Base-by-base conservation (phyloP, 2,113 vertebrate species). In the Apeltes quadracus region DNA sequence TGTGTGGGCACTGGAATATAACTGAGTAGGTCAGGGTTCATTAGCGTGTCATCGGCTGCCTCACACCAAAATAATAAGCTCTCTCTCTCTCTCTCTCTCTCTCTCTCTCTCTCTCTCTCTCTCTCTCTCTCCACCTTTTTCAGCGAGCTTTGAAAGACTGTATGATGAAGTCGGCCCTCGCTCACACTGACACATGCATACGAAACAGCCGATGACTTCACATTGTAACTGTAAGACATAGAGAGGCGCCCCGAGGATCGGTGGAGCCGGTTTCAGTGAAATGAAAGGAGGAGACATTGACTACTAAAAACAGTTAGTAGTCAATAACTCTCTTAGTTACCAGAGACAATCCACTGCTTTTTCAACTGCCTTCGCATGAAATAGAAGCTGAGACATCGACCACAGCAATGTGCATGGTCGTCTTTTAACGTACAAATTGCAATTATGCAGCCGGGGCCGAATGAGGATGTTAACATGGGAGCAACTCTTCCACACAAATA, bases 31-130 rank as follows among this genome's bases (percentile, higher is more conserved):
- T 92, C 91, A 90, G 90, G 90, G 93, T 91, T 95, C 89, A 88
- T 94, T 92, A 94, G 91, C 81, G 92, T 93, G 83, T 87, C 89
- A 85, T 78, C 89, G 85, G 91, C 82, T 90, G 87, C 92, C 93
- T 94, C 91, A 91, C 78, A 87, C 74, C 51, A 84, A 93, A 93
- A 91, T 92, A 92, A 92, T 92, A 70, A 79, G 72, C 79, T 81
- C 80, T 85, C 48, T 80, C 51, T 55, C 82, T 92, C 56, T 62
- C 85, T 66, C 27, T 22, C 50, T 25, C 22, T 23, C 20, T 61
- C 84, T 65, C 18, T 36, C 43, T 53, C 86, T 79, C 50, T 57
- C 83, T 92, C 58, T 64, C 85, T 64, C 22, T 25, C 32, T 2
- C 29, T 29, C 29, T 29, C n/a, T 23, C n/a, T 22, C 18, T 34